Percentiles rank a stretch among this genome's conserved stretches.
phyloP scores from a whole-genome alignment of 2,888 invertebrate genomes.

The Sepiola atlantica region DNA sequence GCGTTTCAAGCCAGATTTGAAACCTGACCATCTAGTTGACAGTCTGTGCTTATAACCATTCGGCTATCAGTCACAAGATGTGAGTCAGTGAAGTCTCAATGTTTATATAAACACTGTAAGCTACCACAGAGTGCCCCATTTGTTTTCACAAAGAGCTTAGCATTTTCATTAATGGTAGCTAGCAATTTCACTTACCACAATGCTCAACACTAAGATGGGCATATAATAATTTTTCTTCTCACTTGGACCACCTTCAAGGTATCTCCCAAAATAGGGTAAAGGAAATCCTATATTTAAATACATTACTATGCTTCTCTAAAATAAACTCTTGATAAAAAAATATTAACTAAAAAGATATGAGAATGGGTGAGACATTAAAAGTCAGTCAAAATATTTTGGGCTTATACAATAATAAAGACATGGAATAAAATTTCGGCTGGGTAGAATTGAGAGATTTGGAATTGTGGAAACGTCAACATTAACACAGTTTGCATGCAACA shows the following conservation, averaged over 20 bases:
- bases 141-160: too few species aligned
- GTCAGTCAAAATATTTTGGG: neutral
- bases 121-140: too few species aligned
- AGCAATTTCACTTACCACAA: too few species aligned
- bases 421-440: neutral
- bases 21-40: too few species aligned
- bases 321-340: neutral
- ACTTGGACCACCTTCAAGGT: neutral
- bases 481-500: neutral
- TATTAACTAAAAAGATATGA: neutral
- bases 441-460: neutral
- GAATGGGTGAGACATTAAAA: neutral
- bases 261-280: neutral
- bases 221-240: neutral
- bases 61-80: too few species aligned
- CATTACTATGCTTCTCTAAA: neutral
- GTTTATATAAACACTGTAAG: too few species aligned
- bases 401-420: neutral
- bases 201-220: too few species aligned
- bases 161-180: too few species aligned
- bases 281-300: too few species aligned
- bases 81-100: too few species aligned
- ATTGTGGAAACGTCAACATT: neutral
- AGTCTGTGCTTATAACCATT: too few species aligned
- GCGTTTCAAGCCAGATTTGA: too few species aligned